Evolutionary conservation across 2,113 vertebrate genomes (phyloP).

Genomic region (Trematomus loennbergii): DNA sequence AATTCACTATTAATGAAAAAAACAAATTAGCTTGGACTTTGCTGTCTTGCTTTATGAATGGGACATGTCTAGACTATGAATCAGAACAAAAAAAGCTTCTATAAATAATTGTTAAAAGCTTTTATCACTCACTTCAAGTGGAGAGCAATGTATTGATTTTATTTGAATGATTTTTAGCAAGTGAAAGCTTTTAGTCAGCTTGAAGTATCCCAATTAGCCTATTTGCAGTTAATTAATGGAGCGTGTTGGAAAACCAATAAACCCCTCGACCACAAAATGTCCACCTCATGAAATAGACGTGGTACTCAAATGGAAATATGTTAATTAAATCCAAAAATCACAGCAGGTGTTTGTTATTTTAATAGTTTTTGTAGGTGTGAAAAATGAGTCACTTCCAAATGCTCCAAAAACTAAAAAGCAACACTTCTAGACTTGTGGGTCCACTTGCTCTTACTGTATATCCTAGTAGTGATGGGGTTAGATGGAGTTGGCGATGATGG

Average conservation of each 20-base stretch:
- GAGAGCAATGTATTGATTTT: conserved; percentile 29
- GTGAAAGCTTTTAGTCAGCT: conserved; percentile 8
- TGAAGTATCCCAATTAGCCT: conserved; percentile 33
- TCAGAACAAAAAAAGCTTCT: background rate
- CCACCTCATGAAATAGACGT: conserved; percentile 49
- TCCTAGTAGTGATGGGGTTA: conserved; percentile 31
- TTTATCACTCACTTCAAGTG: background rate
- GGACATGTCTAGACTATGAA: background rate
- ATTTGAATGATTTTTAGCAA: conserved; percentile 19
- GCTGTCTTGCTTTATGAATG: background rate
- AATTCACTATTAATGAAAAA: no score
- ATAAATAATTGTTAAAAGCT: background rate
- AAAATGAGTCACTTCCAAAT: conserved; percentile 42
- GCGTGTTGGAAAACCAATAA: conserved; percentile 44
- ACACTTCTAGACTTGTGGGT: conserved; percentile 8
- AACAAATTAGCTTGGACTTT: no score
- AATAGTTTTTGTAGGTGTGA: conserved; percentile 47
- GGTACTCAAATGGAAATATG: conserved; percentile 46
- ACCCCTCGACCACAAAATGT: background rate
- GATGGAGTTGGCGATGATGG: conserved; percentile 41
- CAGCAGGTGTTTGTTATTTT: conserved; percentile 15
- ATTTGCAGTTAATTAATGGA: conserved; percentile 19
- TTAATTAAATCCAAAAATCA: conserved; percentile 46
- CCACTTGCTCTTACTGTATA: background rate
- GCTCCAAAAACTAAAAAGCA: conserved; percentile 40